phyloP scores from a whole-genome alignment of 2,888 invertebrate species.

The Pterostichus niger region DNA sequence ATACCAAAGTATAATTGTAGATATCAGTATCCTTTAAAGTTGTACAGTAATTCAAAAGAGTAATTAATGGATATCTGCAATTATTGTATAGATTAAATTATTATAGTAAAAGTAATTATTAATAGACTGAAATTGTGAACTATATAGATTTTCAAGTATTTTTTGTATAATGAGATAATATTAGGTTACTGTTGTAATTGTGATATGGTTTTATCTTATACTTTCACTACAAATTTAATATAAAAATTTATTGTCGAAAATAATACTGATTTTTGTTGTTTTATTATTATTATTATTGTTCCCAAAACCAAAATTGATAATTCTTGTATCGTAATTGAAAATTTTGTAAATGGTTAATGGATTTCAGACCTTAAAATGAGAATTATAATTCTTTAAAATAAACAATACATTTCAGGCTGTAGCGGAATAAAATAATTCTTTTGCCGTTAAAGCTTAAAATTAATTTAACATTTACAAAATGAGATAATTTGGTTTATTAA shows the following conservation, averaged over 20 bases:
- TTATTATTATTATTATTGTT: too few relatives aligned
- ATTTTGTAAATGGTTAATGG: too few relatives aligned
- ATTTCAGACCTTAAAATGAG: too few relatives aligned
- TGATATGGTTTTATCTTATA: conserved; percentile 16
- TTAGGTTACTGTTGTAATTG: conserved; percentile 4
- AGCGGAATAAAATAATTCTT: too few relatives aligned
- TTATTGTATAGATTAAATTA: conserved; percentile 50
- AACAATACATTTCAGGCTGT: too few relatives aligned
- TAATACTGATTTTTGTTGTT: too few relatives aligned
- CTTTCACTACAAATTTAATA: conserved; percentile 1
- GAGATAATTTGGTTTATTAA: too few relatives aligned
- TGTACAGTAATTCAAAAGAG: conserved; percentile 44
- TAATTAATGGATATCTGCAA: conserved; percentile 43
- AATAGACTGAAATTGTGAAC: conserved; percentile 13
- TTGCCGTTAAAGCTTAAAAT: too few relatives aligned
- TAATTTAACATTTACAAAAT: too few relatives aligned
- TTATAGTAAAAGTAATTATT: conserved; percentile 37
- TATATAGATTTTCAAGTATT: neutral
- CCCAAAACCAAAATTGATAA: too few relatives aligned
- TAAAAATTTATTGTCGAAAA: neutral
- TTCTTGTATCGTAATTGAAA: too few relatives aligned
- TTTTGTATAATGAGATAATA: conserved; percentile 27
- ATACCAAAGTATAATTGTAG: conserved; percentile 61
- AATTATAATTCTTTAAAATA: too few relatives aligned
- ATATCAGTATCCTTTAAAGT: conserved; percentile 34